Percentiles rank a stretch among this genome's conserved stretches.
Conservation (phyloP, 1,140 invertebrate genomes). For the Lamellibrachia luymesi region DNA sequence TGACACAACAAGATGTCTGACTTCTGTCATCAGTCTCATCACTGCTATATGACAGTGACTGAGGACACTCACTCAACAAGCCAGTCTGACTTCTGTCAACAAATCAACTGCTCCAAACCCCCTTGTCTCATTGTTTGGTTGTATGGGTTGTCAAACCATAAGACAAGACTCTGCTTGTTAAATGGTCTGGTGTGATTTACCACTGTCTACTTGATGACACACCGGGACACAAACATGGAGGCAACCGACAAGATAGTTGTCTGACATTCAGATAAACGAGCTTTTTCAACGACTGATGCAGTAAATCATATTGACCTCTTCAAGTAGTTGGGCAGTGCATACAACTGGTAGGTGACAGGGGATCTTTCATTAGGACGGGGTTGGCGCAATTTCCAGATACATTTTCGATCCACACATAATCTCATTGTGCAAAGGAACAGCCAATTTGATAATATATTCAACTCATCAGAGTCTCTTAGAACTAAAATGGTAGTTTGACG, state of each 20-base stretch:
- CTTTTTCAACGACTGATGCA: not conserved
- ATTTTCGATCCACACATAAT: not conserved
- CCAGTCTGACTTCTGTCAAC: not conserved
- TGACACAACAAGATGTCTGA: not conserved
- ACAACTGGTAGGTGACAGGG: not conserved
- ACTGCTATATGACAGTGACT: not conserved
- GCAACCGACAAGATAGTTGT: not conserved
- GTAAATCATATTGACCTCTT: constrained; percentile 2
- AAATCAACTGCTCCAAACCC: not conserved
- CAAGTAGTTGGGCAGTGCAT: not conserved
- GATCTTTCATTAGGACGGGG: not conserved
- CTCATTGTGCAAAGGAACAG: not conserved
- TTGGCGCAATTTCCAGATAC: not conserved
- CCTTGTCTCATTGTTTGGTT: not conserved
- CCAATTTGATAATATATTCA: not conserved
- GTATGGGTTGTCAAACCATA: not conserved
- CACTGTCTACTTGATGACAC: not conserved
- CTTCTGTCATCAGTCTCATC: not conserved
- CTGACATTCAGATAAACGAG: not conserved
- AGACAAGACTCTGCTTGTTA: not conserved
- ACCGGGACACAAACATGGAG: not conserved
- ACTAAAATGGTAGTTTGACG: not conserved
- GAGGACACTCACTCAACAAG: not conserved
- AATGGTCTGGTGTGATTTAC: not conserved
- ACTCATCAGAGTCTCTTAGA: not conserved